A percentile compares a stretch with the other conserved stretches of the same genome.
Evolutionary conservation across 2,888 invertebrate genomes (phyloP).

Genomic region (Coecobrya sp.): DNA sequence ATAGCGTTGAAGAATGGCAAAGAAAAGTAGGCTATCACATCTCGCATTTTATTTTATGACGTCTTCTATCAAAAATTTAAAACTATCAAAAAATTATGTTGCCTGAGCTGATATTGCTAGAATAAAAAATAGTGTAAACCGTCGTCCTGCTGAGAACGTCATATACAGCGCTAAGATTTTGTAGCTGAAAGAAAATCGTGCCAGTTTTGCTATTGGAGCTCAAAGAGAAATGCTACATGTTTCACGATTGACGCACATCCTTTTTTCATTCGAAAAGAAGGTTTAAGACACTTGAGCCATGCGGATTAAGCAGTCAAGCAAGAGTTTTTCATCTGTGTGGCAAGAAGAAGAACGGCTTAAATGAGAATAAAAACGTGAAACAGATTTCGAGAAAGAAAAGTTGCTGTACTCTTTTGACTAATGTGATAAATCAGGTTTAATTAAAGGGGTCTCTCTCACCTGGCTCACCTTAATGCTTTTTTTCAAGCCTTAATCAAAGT

Average conservation of each 20-base stretch:
- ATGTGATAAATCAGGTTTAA: slow-evolving; percentile 39
- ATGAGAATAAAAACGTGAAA: no score
- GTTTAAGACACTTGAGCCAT: neutral
- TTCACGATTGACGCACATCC: neutral
- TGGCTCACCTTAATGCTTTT: no score
- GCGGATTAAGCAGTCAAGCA: neutral
- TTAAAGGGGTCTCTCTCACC: neutral
- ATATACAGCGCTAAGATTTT: neutral
- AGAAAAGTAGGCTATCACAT: neutral
- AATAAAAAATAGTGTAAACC: no score
- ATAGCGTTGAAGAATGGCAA: no score
- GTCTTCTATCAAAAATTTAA: no score
- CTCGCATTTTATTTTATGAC: no score
- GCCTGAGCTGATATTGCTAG: no score
- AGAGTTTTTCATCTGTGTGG: neutral
- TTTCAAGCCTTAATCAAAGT: no score
- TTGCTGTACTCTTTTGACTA: neutral
- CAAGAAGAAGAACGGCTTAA: neutral
- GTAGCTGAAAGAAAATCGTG: no score
- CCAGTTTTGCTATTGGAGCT: neutral
- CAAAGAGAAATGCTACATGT: neutral
- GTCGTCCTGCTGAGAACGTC: neutral
- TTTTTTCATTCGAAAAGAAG: neutral
- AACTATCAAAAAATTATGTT: no score
- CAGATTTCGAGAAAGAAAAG: neutral